Evolutionary conservation across 2,113 vertebrate species (phyloP).

Genomic region (Prietella phreatophila): DNA sequence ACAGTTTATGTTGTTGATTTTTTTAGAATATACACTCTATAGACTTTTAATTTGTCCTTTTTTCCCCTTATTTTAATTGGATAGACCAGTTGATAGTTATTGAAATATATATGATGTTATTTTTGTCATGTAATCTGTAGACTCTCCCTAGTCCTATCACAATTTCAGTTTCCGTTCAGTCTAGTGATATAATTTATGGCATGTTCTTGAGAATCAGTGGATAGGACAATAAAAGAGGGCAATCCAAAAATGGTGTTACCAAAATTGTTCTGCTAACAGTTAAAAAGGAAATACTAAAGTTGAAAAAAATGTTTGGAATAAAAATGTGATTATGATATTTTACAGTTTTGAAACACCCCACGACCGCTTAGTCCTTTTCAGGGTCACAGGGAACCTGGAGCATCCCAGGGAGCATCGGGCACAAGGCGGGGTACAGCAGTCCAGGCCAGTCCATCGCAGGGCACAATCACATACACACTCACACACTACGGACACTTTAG

Average conservation of each 20-base stretch:
- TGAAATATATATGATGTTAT: neutral
- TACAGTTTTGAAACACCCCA: constrained; percentile 51
- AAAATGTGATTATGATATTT: constrained; percentile 54
- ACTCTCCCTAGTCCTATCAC: neutral
- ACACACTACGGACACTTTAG: no score
- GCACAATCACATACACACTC: no score
- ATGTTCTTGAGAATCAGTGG: neutral
- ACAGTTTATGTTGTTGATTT: neutral
- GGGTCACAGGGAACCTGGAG: no score
- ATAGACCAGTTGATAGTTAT: neutral
- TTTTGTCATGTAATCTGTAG: neutral
- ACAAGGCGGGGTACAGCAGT: no score
- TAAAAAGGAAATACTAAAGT: neutral
- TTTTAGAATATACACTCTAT: neutral
- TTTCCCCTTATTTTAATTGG: neutral
- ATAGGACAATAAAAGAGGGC: neutral
- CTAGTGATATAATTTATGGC: neutral
- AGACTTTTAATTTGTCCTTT: neutral
- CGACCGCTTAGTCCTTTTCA: no score
- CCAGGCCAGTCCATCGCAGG: no score
- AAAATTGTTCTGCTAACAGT: neutral
- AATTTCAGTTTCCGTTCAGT: neutral
- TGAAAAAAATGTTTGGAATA: neutral
- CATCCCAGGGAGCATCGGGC: no score
- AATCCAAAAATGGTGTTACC: neutral